Evolutionary conservation across 2,888 invertebrate genomes (phyloP).

Genomic region (Ommatoiulus sabulosus): DNA sequence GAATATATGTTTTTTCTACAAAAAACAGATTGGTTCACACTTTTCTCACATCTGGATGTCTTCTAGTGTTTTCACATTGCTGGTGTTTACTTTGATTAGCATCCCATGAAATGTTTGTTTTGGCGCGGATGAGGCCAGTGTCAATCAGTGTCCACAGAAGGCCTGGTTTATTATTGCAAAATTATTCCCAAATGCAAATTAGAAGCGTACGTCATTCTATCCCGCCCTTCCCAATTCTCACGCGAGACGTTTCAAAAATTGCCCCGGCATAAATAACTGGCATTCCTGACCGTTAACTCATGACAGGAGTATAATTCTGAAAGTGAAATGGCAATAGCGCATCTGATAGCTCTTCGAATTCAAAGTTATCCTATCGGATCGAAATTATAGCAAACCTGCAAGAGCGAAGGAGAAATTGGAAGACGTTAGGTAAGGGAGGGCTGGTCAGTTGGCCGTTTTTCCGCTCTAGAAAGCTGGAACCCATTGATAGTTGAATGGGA

Average conservation of each 20-base stretch:
- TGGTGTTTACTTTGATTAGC: too few relatives aligned
- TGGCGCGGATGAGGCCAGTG: too few relatives aligned
- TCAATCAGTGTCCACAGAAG: too few relatives aligned
- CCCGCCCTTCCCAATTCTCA: background rate
- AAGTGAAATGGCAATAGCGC: background rate
- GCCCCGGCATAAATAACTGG: background rate
- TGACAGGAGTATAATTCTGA: background rate
- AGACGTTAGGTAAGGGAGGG: conserved; percentile 27
- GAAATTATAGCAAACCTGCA: background rate
- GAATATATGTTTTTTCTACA: too few relatives aligned
- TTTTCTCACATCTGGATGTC: too few relatives aligned
- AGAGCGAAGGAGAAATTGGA: background rate
- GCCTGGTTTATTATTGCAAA: background rate
- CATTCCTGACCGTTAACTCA: background rate
- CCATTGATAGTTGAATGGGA: conserved; percentile 27
- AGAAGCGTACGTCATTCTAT: background rate
- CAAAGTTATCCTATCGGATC: background rate
- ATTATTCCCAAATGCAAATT: background rate
- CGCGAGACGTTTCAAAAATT: background rate
- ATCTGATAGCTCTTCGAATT: background rate
- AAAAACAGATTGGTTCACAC: too few relatives aligned
- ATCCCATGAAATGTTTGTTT: too few relatives aligned
- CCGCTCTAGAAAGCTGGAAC: conserved; percentile 32
- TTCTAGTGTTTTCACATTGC: too few relatives aligned
- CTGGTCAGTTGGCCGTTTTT: background rate